Base-by-base conservation (phyloP, 2,113 vertebrate genomes). In the Tautogolabrus adspersus region DNA sequence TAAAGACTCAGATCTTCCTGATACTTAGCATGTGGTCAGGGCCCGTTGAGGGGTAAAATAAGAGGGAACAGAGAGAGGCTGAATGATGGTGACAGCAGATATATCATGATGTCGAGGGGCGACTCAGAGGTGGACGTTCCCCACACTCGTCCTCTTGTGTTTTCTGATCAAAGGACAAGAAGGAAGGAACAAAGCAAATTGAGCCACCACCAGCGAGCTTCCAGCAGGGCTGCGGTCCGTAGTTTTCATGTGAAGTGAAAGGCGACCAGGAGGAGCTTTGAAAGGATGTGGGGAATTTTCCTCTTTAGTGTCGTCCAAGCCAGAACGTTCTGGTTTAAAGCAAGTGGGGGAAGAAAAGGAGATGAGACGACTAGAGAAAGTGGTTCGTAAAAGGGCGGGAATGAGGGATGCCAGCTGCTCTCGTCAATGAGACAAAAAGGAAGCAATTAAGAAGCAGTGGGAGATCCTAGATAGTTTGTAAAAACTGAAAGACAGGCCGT, bases 201-300 rank as follows among this genome's bases (percentile, higher is more conserved):
- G 47, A 63, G 44, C 40, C 21, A 49, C 79, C 62, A 34, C 51
- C 77, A 26, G 26, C 26, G 30, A 81, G 83, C 82, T 82, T 79
- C 78, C 73, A 81, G 83, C 76, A 67, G 74, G 56, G 83, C 79
- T 70, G 79, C 2, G 57, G 83, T 81, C 77, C 78, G 59, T 74
- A 77, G 81, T 84, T 89, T 86, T 89, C 56, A 79, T 78, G 80
- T 82, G 37, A 63, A 81, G 75, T 85, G 71, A 86, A 89, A 84
- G 63, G 71, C 12, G 46, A 81, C 72, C 55, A 15, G 79, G 87
- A 79, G 60, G 38, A 40, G 83, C 64, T 54, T 82, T 70, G 1
- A 63, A 26, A 76, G 68, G 47, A 89, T 71, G 84, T 72, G 73
- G 76, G 86, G 62, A 82, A 78, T 69, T 82, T 80, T 75, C 70